Evolutionary conservation across 2,888 invertebrate genomes (phyloP).

Genomic region (Clanis bilineata): DNA sequence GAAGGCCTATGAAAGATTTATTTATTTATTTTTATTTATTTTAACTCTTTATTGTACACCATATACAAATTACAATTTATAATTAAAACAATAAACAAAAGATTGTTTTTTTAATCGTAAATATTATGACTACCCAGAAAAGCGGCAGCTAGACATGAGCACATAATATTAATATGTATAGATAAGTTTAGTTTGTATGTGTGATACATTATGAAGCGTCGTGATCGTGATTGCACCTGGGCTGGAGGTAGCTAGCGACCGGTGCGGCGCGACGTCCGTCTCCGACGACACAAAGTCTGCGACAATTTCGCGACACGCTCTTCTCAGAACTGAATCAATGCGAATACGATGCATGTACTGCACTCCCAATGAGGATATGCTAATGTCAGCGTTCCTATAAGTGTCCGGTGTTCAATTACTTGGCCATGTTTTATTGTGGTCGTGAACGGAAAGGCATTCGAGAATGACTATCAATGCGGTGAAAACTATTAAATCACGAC

Average conservation of each 20-base stretch:
- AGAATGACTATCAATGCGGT: constrained; percentile 14
- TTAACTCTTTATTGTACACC: no score
- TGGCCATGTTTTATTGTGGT: constrained; percentile 29
- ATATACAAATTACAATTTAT: no score
- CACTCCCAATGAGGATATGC: constrained; percentile 61
- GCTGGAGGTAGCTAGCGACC: constrained; percentile 24
- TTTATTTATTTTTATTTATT: no score
- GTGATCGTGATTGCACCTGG: constrained; percentile 61
- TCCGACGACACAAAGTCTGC: constrained; percentile 53
- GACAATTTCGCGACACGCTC: constrained; percentile 48
- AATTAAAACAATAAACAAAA: no score
- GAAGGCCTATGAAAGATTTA: background rate
- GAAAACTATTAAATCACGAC: constrained; percentile 18
- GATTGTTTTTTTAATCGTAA: background rate
- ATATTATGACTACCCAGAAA: background rate
- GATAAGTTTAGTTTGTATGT: constrained; percentile 19
- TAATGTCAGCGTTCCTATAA: constrained; percentile 63
- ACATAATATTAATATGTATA: constrained; percentile 1
- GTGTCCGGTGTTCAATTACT: constrained; percentile 59
- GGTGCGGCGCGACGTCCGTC: constrained; percentile 19
- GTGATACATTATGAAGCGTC: constrained; percentile 21
- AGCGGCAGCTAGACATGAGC: background rate
- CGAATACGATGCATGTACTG: constrained; percentile 52
- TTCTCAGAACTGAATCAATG: constrained; percentile 63
- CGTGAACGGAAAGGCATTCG: constrained; percentile 20